Evolutionary conservation across 2,888 invertebrate genomes (phyloP).

Genomic region (Aquatica leii): DNA sequence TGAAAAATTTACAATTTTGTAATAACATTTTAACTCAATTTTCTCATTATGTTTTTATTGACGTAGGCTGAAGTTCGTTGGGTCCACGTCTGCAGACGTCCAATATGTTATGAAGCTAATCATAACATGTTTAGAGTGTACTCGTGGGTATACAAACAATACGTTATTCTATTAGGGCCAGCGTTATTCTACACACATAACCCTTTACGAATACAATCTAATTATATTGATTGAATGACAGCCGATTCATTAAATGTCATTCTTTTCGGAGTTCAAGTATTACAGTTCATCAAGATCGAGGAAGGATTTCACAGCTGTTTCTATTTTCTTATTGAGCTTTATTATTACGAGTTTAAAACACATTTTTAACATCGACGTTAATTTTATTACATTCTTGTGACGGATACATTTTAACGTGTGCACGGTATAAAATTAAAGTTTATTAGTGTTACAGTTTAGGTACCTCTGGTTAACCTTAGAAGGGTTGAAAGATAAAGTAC

Average conservation of each 20-base stretch:
- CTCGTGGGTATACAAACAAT: slow-evolving; percentile 47
- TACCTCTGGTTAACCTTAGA: slow-evolving; percentile 46
- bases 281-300: slow-evolving; percentile 35
- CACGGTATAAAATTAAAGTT: slow-evolving; percentile 15
- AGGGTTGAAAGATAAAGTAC: slow-evolving; percentile 62
- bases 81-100: slow-evolving; percentile 1
- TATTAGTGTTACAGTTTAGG: slow-evolving; percentile 36
- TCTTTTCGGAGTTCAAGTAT: slow-evolving; percentile 49
- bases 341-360: no score
- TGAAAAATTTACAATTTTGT: no score
- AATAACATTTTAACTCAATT: no score
- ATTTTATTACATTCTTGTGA: no score
- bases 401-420: no score
- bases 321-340: slow-evolving; percentile 40
- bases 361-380: no score
- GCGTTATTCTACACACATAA: slow-evolving; percentile 59
- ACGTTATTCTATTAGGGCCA: slow-evolving; percentile 56
- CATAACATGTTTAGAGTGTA: slow-evolving; percentile 30
- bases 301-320: slow-evolving; percentile 54
- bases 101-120: slow-evolving; percentile 29
- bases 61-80: background rate
- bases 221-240: slow-evolving; percentile 64
- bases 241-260: slow-evolving; percentile 62
- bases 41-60: no score
- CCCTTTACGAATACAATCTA: slow-evolving; percentile 60